phyloP scores from a whole-genome alignment of 2,888 invertebrate genomes.

The Eilema sororculum region DNA sequence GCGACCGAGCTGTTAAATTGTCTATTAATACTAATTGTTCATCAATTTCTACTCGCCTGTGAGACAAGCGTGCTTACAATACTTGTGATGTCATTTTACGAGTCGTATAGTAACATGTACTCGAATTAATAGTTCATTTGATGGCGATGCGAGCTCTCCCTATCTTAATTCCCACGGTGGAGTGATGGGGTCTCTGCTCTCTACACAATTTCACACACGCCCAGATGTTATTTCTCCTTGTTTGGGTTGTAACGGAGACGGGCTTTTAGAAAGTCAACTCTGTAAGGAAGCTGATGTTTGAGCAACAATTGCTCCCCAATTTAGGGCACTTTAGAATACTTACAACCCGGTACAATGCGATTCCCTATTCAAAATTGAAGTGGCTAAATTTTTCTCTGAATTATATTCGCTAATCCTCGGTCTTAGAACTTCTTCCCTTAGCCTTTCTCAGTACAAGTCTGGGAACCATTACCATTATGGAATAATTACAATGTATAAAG shows the following conservation, averaged over 20 bases:
- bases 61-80: conserved; percentile 14
- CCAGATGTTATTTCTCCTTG: conserved; percentile 18
- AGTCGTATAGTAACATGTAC: conserved; percentile 11
- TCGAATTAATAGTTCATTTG: conserved; percentile 20
- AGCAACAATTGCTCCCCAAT: conserved; percentile 12
- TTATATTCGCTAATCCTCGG: not conserved
- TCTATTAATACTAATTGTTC: conserved; percentile 43
- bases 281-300: conserved; percentile 7
- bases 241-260: conserved; percentile 14
- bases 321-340: not conserved
- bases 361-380: not conserved
- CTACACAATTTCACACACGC: conserved; percentile 18
- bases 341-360: not conserved
- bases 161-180: conserved; percentile 19
- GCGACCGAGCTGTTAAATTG: conserved; percentile 36
- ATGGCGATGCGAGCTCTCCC: conserved; percentile 22
- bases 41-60: conserved; percentile 24
- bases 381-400: not conserved
- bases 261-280: conserved; percentile 14
- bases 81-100: conserved; percentile 19
- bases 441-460: not conserved
- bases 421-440: not conserved
- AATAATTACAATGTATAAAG: not conserved
- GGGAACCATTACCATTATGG: not conserved
- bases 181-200: conserved; percentile 20